A percentile compares a stretch with the other conserved stretches of the same genome.
Evolutionary conservation across 2,113 vertebrate species (phyloP).

Genomic region (Amphiprion ocellaris): DNA sequence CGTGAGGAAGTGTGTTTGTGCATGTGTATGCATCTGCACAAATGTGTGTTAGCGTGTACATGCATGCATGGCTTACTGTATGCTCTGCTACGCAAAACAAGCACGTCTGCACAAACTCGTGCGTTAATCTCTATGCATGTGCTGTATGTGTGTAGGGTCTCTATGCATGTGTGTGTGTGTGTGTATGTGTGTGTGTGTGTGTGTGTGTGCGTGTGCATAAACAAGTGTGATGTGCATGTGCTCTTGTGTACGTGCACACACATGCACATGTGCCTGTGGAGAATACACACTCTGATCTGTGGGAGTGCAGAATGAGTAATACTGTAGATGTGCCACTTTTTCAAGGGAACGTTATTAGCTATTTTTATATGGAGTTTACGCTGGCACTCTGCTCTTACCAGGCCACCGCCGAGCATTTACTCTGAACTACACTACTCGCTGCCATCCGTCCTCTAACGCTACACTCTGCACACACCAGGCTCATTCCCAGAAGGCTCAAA

Average conservation of each 20-base stretch:
- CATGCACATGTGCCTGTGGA: slow-evolving; percentile 30
- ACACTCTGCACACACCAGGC: slow-evolving; percentile 26
- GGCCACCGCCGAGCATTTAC: slow-evolving; percentile 41
- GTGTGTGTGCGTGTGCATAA: not conserved
- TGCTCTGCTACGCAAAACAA: slow-evolving; percentile 25
- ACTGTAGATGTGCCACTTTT: slow-evolving; percentile 68
- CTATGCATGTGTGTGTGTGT: not conserved
- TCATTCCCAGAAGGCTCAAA: slow-evolving; percentile 50
- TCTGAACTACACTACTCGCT: slow-evolving; percentile 33
- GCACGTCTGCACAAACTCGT: slow-evolving; percentile 41
- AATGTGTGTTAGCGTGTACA: slow-evolving; percentile 29
- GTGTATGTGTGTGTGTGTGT: slow-evolving; percentile 10
- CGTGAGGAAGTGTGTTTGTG: slow-evolving; percentile 48
- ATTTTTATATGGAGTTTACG: slow-evolving; percentile 74
- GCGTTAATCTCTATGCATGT: slow-evolving; percentile 47
- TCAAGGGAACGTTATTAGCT: slow-evolving; percentile 72
- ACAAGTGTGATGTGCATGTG: slow-evolving; percentile 3
- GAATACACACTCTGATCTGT: slow-evolving; percentile 68
- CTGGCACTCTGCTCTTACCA: slow-evolving; percentile 53
- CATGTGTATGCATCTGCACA: slow-evolving; percentile 1
- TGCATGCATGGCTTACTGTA: slow-evolving; percentile 36
- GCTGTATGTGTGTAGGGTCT: not conserved
- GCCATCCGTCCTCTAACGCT: slow-evolving; percentile 41
- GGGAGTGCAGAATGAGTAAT: slow-evolving; percentile 79
- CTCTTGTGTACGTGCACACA: slow-evolving; percentile 14